Evolutionary conservation across 2,888 invertebrate species (phyloP), one percentile per base, ranked within the genome.

Genomic region (Zelleria hepariella): DNA sequence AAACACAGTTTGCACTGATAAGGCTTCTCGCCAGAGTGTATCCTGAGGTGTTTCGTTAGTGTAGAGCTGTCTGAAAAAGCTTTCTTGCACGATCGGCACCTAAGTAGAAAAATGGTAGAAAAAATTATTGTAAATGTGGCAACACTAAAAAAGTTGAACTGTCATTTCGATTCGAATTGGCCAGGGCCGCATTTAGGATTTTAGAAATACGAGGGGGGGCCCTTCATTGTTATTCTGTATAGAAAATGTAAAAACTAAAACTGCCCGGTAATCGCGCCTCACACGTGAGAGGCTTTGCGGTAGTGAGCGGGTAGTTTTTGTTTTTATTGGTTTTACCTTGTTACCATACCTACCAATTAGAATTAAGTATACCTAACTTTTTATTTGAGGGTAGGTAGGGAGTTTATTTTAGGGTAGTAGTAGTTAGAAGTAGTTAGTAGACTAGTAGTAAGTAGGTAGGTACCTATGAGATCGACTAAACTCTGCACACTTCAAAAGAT

Each of bases 61-160:
- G 99, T 99, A 47, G 98, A 98, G 73, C 98, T 98, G 84, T 99
- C 99, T 4, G 98, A 98, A 85, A 99, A 99, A 2, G 98, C 98
- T 79, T 99, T 99, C 78, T 97, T 98, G 87, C 99, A 99, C 71
- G 97, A 93, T 66, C 96, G 92, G 86, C 99, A 99, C 66, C 94
- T 92, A 82, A n/a, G 48, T 24, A 23, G 6, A 47, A 8, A 24
- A 6, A 57, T 26, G 54, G 54, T 54, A 24, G 23, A 18, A 49
- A 18, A 49, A 2, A 18, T 3, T 49, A 51, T 18, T 20, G 5
- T 7, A 18, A 20, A 2, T 18, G 7, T 49, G 49, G 18, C 5
- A 20, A 49, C 49, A 49, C 8, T 49, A 49, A 49, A 48, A 48
- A 49, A 42, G 15, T 42, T 10, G n/a, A n/a, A n/a, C n/a, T n/a